Evolutionary conservation across 2,797 vertebrate species (phyloP), one percentile per base, ranked within the genome.

Genomic region (Ambastaia sidthimunki): DNA sequence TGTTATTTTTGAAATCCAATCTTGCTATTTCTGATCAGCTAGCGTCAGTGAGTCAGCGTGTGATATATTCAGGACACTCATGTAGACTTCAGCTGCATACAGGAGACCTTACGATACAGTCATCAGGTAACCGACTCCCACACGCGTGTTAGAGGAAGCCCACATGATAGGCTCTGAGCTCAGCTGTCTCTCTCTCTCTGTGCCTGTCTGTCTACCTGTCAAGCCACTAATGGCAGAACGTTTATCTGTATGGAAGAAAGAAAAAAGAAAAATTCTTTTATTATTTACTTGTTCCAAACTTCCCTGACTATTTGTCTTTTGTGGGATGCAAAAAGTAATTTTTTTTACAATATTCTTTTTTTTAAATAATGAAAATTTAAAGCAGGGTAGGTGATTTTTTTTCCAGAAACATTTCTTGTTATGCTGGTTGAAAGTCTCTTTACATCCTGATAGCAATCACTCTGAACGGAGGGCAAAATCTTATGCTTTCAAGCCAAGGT

Each of bases 41-140:
- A 12, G 7, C 44, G 47, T 69, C 18, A 4, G 54, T 70, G 66
- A 70, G 48, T 70, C 66, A 69, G 23, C 28, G 37, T 77, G 50
- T 77, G 54, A 62, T 78, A 71, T 55, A 70, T 78, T 52, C n/a
- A 37, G 41, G 41, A 60, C 28, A 19, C 13, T 70, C 23, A 4
- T 60, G 3, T 16, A 67, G 74, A 57, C 48, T 10, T 0, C 41
- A 19, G 57, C 60, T 50, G 55, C 66, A 78, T 28, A 68, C 62
- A 41, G 28, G 19, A 28, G 28, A 31, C 54, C 47, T 37, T 41
- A 73, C 6, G 11, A 47, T 37, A 18, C 31, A 37, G 41, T 60
- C 63, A 78, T 52, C 57, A 50, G 74, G 50, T 66, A 47, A 66
- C 75, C 12, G 41, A 41, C 69, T 44, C 28, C 52, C n/a, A 52